Evolutionary conservation across 1,140 invertebrate genomes (phyloP).

Genomic region (Holotrichia oblita): DNA sequence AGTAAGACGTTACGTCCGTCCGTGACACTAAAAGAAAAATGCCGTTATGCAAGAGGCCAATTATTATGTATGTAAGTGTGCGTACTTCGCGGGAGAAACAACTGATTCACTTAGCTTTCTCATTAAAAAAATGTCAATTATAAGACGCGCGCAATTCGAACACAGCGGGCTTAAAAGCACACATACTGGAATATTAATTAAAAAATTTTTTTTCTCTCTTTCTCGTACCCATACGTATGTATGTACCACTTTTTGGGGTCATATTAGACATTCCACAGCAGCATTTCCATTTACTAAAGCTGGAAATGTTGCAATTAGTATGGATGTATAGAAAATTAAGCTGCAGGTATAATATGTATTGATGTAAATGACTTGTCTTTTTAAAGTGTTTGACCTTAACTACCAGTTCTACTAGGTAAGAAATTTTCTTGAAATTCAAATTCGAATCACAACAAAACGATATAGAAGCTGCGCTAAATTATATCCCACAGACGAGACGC

Average conservation of each 20-base stretch:
- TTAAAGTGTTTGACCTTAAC: too few species aligned
- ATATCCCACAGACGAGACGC: too few species aligned
- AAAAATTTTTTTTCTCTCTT: background rate
- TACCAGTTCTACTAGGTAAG: too few species aligned
- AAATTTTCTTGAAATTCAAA: too few species aligned
- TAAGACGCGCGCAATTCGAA: background rate
- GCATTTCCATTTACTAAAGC: background rate
- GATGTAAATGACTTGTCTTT: too few species aligned
- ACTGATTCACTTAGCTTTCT: conserved; percentile 31
- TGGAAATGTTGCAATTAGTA: background rate
- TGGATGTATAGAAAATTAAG: background rate
- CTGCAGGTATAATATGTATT: background rate
- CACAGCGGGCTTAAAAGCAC: background rate
- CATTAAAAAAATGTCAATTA: conserved; percentile 35
- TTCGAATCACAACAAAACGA: too few species aligned
- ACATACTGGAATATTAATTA: background rate
- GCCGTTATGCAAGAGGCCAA: background rate
- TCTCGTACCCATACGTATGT: background rate
- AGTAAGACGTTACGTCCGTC: conserved; percentile 22
- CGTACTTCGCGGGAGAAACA: background rate
- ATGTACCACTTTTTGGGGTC: conserved; percentile 16
- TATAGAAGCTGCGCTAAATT: too few species aligned
- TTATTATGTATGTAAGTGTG: conserved; percentile 22
- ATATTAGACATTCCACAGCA: background rate
- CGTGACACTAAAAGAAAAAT: conserved; percentile 4